phyloP scores from a whole-genome alignment of 2,797 vertebrate species.

The Pseudomugil gertrudae region DNA sequence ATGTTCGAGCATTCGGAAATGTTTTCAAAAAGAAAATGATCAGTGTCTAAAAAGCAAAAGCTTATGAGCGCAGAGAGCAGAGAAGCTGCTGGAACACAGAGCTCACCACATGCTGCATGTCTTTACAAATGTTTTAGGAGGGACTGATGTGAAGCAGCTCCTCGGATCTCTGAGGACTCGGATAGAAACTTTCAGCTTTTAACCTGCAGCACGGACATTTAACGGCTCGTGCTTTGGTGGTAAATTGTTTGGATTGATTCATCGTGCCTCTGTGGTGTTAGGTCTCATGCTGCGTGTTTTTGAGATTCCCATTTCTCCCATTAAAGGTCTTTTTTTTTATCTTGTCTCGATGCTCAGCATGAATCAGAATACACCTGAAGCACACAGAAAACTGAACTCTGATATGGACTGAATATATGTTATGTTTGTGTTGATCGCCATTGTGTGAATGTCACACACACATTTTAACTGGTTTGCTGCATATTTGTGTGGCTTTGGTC shows the following conservation, averaged over 20 bases:
- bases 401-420: background rate
- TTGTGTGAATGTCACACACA: too few relatives aligned
- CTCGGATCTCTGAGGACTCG: slow-evolving; percentile 6
- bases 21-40: slow-evolving; percentile 2
- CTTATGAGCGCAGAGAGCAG: background rate
- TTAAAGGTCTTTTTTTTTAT: background rate
- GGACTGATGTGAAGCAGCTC: slow-evolving; percentile 6
- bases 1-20: background rate
- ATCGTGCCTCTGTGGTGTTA: background rate
- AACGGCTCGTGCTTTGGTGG: too few relatives aligned
- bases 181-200: too few relatives aligned
- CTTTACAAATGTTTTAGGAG: background rate
- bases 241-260: background rate
- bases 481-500: too few relatives aligned
- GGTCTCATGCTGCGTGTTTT: background rate
- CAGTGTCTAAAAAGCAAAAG: background rate
- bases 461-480: too few relatives aligned
- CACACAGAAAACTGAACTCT: background rate
- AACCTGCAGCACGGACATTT: too few relatives aligned
- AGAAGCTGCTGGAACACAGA: background rate
- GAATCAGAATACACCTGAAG: background rate
- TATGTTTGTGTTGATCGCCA: too few relatives aligned
- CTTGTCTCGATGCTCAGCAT: background rate
- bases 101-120: background rate
- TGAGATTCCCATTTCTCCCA: background rate